A percentile compares a stretch with the other conserved stretches of the same genome.
Evolutionary conservation across 2,113 vertebrate species (phyloP).

Genomic region (Vidua chalybeata): DNA sequence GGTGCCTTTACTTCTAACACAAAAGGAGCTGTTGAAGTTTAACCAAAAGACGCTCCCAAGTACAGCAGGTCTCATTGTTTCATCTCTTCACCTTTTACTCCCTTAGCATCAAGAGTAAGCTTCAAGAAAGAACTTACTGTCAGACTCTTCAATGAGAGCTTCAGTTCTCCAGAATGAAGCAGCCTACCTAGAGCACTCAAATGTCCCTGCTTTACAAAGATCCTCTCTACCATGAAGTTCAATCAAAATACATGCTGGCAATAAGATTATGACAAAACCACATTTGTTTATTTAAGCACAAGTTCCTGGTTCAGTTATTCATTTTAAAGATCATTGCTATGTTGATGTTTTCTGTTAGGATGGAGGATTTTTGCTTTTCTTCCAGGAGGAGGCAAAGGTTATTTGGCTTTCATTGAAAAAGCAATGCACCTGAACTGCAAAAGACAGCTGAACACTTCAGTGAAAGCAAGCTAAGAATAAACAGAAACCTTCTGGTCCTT

Average conservation of each 20-base stretch:
- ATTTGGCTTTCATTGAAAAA: background rate
- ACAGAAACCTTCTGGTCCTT: background rate
- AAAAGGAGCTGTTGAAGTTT: slow-evolving; percentile 19
- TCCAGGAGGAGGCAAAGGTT: slow-evolving; percentile 5
- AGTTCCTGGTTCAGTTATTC: background rate
- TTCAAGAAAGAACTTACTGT: background rate
- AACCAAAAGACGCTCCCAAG: background rate
- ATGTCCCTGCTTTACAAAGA: background rate
- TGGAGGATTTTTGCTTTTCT: background rate
- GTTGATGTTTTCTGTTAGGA: background rate
- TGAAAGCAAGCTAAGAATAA: background rate
- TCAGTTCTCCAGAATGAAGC: background rate
- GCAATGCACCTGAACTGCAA: background rate
- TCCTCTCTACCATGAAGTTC: background rate
- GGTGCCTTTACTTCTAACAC: background rate
- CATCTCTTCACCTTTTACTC: background rate
- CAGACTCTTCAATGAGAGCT: background rate
- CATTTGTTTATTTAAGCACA: background rate
- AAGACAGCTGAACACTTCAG: background rate
- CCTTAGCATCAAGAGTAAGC: background rate
- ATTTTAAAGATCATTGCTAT: background rate
- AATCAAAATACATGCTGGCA: background rate
- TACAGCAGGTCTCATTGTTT: background rate
- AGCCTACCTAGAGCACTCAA: background rate
- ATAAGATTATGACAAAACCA: background rate